These are phyloP conservation scores for Penaeus vannamei DNA, from an alignment of 1,140 invertebrate genomes.

Conservation along the genomic window DNA sequence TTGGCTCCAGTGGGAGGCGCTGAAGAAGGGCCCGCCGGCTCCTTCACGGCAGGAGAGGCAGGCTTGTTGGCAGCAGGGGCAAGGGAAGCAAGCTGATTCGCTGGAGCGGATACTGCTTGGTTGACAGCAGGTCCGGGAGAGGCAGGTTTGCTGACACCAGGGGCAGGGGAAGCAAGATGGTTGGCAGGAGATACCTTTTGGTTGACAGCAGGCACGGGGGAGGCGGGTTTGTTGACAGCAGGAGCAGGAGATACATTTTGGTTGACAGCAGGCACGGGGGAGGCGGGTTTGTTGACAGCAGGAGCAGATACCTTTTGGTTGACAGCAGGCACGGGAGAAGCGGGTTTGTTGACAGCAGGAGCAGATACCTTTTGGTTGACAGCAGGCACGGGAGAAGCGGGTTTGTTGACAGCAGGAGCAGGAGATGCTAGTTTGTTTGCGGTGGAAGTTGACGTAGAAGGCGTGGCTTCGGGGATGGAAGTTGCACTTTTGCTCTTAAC, in stretches of 20 bases:
- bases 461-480: neutral
- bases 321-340: neutral
- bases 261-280: neutral
- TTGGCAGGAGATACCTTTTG: neutral
- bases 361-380: neutral
- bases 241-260: neutral
- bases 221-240: neutral
- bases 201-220: neutral
- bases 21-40: neutral
- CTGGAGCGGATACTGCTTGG: neutral
- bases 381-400: neutral
- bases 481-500: neutral
- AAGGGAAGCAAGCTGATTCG: neutral
- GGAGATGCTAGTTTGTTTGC: neutral
- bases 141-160: neutral
- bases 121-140: neutral
- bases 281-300: neutral
- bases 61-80: neutral
- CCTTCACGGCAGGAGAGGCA: neutral
- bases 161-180: neutral
- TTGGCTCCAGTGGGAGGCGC: neutral
- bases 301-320: neutral
- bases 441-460: neutral
- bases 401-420: neutral
- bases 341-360: constrained; percentile 1